Conservation (phyloP, 1,140 invertebrate genomes). For the Eulimnadia texana region DNA sequence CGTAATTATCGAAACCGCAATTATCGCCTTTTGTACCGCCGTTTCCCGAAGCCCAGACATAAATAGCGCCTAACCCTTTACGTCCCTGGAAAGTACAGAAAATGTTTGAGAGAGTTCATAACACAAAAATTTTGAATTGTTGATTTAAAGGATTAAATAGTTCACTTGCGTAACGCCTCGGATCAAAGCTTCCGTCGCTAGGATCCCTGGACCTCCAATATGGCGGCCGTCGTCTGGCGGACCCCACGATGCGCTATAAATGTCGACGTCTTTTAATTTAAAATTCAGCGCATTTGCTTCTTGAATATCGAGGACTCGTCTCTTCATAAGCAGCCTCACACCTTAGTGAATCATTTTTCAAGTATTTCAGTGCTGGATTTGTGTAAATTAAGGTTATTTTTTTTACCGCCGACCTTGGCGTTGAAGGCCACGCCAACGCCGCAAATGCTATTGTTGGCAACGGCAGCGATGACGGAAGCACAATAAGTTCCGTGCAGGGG, state of each 20-base stretch:
- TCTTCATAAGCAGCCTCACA: conserved; percentile 29
- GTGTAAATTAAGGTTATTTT: no score
- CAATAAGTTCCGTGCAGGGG: conserved; percentile 28
- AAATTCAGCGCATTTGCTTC: conserved; percentile 21
- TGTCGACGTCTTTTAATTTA: conserved; percentile 25
- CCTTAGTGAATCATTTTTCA: no score
- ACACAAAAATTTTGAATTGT: no score
- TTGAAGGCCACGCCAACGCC: conserved; percentile 28
- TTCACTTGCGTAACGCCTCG: conserved; percentile 27
- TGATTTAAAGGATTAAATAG: no score
- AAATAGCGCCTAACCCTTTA: conserved; percentile 64
- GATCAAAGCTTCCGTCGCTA: conserved; percentile 25
- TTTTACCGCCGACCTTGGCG: conserved; percentile 26
- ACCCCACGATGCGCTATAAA: conserved; percentile 35
- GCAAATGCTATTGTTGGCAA: conserved; percentile 26
- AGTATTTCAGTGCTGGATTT: conserved; percentile 2
- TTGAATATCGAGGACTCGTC: conserved; percentile 28
- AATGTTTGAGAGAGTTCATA: neutral
- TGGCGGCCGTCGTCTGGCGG: conserved; percentile 25
- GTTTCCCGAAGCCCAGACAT: conserved; percentile 86
- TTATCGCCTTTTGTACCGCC: conserved; percentile 69
- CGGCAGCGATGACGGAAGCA: conserved; percentile 26
- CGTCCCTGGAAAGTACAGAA: conserved; percentile 45
- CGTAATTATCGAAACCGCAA: conserved; percentile 83
- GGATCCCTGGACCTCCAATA: conserved; percentile 28